Percentiles rank a stretch among this genome's conserved stretches.
Conservation (phyloP, 2,888 invertebrate species). For the Mesorhabditis sp. region DNA sequence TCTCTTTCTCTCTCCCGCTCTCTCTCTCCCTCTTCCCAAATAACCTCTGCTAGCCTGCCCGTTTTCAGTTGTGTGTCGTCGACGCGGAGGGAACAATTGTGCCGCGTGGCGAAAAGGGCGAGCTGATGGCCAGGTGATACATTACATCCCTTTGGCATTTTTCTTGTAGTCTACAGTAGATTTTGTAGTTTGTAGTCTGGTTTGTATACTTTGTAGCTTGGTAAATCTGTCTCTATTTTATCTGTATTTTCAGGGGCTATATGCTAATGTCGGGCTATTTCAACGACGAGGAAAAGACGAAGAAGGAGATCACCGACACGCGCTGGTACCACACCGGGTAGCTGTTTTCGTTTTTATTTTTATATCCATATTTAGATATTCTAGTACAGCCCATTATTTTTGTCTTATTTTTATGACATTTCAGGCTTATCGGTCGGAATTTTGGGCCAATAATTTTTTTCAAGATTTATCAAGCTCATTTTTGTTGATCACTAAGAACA, state of each 20-base stretch:
- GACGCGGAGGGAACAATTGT: slow-evolving; percentile 69
- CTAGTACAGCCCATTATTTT: too few species aligned
- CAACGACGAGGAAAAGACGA: slow-evolving; percentile 74
- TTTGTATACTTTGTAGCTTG: background rate
- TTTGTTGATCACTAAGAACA: too few species aligned
- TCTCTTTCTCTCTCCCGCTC: too few species aligned
- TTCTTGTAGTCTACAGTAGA: background rate
- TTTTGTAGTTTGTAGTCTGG: too few species aligned
- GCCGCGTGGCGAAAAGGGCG: slow-evolving; percentile 72
- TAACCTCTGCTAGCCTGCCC: background rate
- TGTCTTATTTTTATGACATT: too few species aligned
- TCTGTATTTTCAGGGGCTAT: slow-evolving; percentile 64
- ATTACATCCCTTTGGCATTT: background rate
- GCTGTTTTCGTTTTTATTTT: slow-evolving; percentile 14
- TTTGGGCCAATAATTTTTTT: too few species aligned
- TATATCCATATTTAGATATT: too few species aligned
- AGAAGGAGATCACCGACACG: slow-evolving; percentile 67
- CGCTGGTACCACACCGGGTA: slow-evolving; percentile 80
- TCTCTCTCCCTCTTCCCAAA: background rate
- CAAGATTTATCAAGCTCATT: too few species aligned
- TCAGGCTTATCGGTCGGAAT: too few species aligned
- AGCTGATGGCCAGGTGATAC: slow-evolving; percentile 68
- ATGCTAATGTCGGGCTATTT: slow-evolving; percentile 76
- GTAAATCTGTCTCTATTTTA: background rate
- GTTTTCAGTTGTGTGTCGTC: slow-evolving; percentile 59